These are phyloP conservation scores for Cyrtodaria siliqua DNA, from an alignment of 2,888 invertebrate species.

Conservation along the genomic window DNA sequence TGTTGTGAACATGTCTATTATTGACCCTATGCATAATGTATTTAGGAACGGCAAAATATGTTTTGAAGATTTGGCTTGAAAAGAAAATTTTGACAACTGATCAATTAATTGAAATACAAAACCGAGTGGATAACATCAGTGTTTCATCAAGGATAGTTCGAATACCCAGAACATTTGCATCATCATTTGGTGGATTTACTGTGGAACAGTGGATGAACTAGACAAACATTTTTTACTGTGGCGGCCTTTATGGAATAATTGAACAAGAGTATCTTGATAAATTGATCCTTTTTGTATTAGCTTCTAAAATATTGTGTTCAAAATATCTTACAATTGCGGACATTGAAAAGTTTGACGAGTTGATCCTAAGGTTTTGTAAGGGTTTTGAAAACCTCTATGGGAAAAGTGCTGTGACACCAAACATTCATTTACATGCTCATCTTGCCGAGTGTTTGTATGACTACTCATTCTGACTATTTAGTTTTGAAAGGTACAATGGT, in stretches of 20 bases:
- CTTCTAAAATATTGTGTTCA: too few species aligned
- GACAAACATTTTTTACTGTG: constrained; percentile 37
- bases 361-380: too few species aligned
- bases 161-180: constrained; percentile 34
- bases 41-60: constrained; percentile 27
- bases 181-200: constrained; percentile 19
- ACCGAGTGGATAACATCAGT: neutral
- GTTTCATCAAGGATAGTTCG: constrained; percentile 2
- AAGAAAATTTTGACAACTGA: constrained; percentile 17
- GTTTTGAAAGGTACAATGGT: too few species aligned
- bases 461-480: too few species aligned
- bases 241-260: constrained; percentile 21
- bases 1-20: constrained; percentile 32
- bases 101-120: neutral
- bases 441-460: too few species aligned
- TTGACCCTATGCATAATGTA: constrained; percentile 42
- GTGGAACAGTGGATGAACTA: constrained; percentile 29
- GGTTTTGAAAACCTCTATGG: too few species aligned
- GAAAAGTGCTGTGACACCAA: too few species aligned
- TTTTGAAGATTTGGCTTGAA: constrained; percentile 30
- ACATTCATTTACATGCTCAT: too few species aligned
- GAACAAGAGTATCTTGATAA: neutral
- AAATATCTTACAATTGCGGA: neutral
- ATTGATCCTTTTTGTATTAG: neutral
- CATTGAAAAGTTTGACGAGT: neutral